These are phyloP conservation scores for Emydoidea blandingii DNA, from an alignment of 2,797 vertebrate species.

Conservation along the genomic window DNA sequence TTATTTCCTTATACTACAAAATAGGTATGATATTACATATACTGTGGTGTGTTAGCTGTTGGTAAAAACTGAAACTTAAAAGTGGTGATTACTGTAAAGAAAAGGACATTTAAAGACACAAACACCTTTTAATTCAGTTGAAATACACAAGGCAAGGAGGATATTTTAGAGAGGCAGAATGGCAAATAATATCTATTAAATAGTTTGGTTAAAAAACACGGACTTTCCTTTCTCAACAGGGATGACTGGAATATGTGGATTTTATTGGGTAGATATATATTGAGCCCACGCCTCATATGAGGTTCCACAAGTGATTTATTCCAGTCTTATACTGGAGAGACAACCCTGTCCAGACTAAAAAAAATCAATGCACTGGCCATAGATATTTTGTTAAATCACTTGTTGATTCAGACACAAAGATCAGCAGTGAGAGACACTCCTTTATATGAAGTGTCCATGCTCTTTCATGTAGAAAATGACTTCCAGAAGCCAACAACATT, in stretches of 20 bases:
- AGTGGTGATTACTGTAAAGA: not conserved
- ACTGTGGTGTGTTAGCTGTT: not conserved
- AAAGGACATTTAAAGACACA: not conserved
- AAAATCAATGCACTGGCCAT: not conserved
- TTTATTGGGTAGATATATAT: not conserved
- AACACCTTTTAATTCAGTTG: not conserved
- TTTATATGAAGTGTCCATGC: not conserved
- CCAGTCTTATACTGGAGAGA: not conserved
- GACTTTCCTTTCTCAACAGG: not conserved
- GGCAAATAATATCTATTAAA: not conserved
- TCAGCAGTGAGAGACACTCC: not conserved
- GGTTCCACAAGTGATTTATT: not conserved
- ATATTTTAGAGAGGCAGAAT: not conserved
- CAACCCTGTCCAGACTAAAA: not conserved
- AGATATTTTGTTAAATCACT: not conserved
- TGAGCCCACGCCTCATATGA: not conserved
- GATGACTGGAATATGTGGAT: not conserved
- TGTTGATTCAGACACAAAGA: not conserved
- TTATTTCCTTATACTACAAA: not conserved
- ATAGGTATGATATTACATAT: not conserved
- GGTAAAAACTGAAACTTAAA: slow-evolving; percentile 24
- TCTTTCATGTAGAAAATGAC: not conserved
- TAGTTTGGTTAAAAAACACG: not conserved
- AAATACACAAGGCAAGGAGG: not conserved
- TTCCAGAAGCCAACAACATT: not conserved